Evolutionary conservation across 2,888 invertebrate species (phyloP).

Genomic region (Amphimallon solstitiale): DNA sequence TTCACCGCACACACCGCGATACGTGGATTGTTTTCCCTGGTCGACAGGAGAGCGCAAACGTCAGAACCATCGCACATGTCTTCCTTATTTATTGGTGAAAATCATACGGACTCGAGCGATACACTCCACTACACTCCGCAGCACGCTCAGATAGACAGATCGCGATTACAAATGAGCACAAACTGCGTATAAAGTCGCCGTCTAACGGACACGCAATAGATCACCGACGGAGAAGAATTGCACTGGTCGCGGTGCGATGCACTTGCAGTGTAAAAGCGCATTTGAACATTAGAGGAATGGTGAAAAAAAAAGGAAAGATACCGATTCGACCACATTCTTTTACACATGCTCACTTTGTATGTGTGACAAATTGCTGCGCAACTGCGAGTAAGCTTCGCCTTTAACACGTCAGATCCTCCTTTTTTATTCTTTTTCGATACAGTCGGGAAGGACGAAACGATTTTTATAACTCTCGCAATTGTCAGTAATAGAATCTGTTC

Average conservation of each 20-base stretch:
- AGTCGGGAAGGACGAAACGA: neutral
- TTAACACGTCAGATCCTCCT: conserved; percentile 23
- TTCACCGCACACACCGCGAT: neutral
- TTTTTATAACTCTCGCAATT: conserved; percentile 35
- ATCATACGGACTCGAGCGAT: conserved; percentile 49
- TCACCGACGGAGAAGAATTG: conserved; percentile 46
- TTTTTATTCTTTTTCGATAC: conserved; percentile 13
- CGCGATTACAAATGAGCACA: conserved; percentile 53
- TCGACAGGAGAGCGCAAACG: conserved; percentile 38
- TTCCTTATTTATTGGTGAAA: conserved; percentile 50
- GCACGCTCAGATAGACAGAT: conserved; percentile 50
- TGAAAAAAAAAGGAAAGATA: no score
- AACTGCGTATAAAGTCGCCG: conserved; percentile 52
- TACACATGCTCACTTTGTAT: conserved; percentile 56
- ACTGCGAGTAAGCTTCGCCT: conserved; percentile 54
- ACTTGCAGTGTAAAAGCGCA: conserved; percentile 40
- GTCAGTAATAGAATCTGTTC: conserved; percentile 30
- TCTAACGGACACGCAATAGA: conserved; percentile 50
- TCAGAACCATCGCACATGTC: conserved; percentile 42
- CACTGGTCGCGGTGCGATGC: conserved; percentile 42
- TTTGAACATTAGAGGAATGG: conserved; percentile 49
- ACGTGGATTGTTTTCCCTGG: conserved; percentile 11
- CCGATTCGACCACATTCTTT: conserved; percentile 55
- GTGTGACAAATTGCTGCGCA: conserved; percentile 56
- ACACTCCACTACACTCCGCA: conserved; percentile 44